A percentile compares a stretch with the other conserved stretches of the same genome.
Conservation (phyloP, 2,113 vertebrate genomes). For the Apus apus region DNA sequence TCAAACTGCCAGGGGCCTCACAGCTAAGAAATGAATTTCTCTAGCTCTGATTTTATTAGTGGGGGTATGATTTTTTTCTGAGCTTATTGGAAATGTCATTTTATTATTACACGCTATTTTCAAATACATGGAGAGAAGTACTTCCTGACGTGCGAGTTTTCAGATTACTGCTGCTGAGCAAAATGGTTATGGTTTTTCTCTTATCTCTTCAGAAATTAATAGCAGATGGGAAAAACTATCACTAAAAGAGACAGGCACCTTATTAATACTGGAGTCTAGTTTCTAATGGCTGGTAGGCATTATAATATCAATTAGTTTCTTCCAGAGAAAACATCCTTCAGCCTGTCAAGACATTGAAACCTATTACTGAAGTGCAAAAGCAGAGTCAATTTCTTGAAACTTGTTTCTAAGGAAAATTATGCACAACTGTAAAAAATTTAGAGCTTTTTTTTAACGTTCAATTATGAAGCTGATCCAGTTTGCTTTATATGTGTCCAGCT, state of each 20-base stretch:
- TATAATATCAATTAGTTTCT: background rate
- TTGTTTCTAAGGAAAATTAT: background rate
- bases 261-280: constrained; percentile 42
- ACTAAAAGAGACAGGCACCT: constrained; percentile 29
- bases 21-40: constrained; percentile 22
- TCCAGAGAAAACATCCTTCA: constrained; percentile 35
- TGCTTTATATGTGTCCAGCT: background rate
- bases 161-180: constrained; percentile 30
- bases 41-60: constrained; percentile 54
- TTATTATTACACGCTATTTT: constrained; percentile 47
- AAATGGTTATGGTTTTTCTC: constrained; percentile 40
- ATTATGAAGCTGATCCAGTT: background rate
- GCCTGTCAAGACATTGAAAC: constrained; percentile 32
- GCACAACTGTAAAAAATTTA: background rate
- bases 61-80: background rate
- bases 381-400: background rate
- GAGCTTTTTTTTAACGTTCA: background rate
- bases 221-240: constrained; percentile 29
- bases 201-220: constrained; percentile 62
- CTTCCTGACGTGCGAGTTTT: constrained; percentile 13
- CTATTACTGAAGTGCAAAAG: background rate
- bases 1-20: constrained; percentile 51
- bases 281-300: constrained; percentile 11
- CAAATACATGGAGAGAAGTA: constrained; percentile 5
- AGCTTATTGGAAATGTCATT: constrained; percentile 49